Percentiles rank a stretch among this genome's conserved stretches.
Conservation (phyloP, 2,888 invertebrate species). For the Bembecia ichneumoniformis region DNA sequence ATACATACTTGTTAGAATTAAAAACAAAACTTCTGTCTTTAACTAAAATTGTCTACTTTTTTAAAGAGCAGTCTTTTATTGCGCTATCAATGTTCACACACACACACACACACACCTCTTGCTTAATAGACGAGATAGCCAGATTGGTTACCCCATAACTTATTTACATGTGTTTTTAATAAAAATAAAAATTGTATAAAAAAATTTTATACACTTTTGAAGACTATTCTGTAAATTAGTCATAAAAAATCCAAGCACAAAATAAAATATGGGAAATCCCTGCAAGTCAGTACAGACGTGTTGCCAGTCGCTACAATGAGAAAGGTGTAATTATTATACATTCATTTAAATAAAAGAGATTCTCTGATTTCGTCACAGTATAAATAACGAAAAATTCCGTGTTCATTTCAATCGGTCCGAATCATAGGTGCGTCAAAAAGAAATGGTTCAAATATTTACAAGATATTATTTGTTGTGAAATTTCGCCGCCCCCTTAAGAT, state of each 20-base stretch:
- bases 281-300: neutral
- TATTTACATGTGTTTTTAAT: too few species aligned
- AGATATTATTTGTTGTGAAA: conserved; percentile 1
- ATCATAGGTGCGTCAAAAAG: neutral
- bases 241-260: neutral
- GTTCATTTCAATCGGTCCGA: conserved; percentile 1
- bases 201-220: neutral
- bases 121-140: too few species aligned
- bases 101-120: too few species aligned
- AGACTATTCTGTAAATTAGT: neutral
- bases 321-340: neutral
- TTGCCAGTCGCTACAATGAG: neutral
- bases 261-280: neutral
- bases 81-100: too few species aligned
- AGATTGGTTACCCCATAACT: too few species aligned
- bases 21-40: too few species aligned
- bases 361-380: neutral
- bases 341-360: neutral
- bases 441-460: conserved; percentile 1
- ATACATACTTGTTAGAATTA: too few species aligned
- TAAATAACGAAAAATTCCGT: too few species aligned
- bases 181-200: too few species aligned
- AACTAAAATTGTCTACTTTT: too few species aligned
- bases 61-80: too few species aligned
- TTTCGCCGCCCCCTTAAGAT: neutral